Evolutionary conservation across 2,797 vertebrate genomes (phyloP).

Genomic region (Tragopan temminckii): DNA sequence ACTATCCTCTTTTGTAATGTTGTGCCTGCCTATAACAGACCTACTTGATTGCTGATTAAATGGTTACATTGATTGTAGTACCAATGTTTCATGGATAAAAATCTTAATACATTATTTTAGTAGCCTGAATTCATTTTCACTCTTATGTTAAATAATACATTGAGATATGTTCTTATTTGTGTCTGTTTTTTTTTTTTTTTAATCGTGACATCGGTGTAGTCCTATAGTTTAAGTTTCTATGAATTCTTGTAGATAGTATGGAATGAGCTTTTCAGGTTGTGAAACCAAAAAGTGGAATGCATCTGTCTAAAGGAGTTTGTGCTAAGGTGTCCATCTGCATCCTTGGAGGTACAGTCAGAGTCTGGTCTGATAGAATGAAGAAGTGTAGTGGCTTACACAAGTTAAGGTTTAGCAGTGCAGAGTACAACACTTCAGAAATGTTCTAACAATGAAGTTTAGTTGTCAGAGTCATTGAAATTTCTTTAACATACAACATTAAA

Average conservation of each 20-base stretch:
- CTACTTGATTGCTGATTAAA: constrained; percentile 70
- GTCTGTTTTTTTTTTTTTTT: not conserved
- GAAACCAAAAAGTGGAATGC: not conserved
- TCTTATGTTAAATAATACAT: not conserved
- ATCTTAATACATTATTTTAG: constrained; percentile 58
- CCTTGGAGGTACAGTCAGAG: not conserved
- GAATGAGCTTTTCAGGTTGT: not conserved
- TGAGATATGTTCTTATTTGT: not conserved
- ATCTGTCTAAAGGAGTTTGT: not conserved
- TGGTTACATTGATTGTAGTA: constrained; percentile 70
- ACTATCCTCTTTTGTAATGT: constrained; percentile 66
- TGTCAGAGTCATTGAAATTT: not conserved
- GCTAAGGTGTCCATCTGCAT: not conserved
- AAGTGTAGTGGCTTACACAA: not conserved
- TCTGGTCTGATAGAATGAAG: not conserved
- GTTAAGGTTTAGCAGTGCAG: not conserved
- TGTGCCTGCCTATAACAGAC: constrained; percentile 74
- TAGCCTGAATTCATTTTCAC: constrained; percentile 2
- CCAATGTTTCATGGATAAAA: constrained; percentile 49
- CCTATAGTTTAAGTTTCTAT: not conserved
- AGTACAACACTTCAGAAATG: not conserved
- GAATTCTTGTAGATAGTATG: not conserved
- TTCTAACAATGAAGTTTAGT: not conserved
- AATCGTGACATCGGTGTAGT: not conserved
- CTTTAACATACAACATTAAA: not conserved